phyloP scores from a whole-genome alignment of 2,797 vertebrate genomes.

The Poecilia wingei region DNA sequence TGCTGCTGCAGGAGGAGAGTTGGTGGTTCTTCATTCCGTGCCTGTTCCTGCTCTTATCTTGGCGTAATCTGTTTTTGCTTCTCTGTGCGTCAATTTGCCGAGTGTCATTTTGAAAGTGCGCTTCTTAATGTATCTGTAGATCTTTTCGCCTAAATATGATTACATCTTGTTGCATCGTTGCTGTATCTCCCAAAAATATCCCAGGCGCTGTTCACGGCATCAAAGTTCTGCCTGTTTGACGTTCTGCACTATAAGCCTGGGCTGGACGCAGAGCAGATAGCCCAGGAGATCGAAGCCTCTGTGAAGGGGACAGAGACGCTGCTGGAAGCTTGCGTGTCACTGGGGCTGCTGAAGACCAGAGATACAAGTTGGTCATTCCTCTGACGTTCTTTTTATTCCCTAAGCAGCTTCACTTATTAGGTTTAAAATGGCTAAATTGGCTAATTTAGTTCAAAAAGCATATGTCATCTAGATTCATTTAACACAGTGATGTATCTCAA shows the following conservation, averaged over 20 bases:
- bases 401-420: background rate
- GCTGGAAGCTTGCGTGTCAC: conserved; percentile 86
- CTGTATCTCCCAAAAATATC: conserved; percentile 21
- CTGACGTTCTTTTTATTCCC: background rate
- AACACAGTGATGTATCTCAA: background rate
- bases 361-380: conserved; percentile 55
- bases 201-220: conserved; percentile 89
- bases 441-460: background rate
- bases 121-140: background rate
- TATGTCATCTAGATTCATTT: background rate
- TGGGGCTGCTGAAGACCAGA: conserved; percentile 82
- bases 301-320: conserved; percentile 80
- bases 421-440: background rate
- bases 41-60: background rate
- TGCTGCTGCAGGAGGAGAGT: background rate
- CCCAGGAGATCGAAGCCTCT: conserved; percentile 77
- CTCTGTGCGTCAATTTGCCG: background rate
- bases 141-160: background rate
- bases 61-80: background rate
- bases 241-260: conserved; percentile 74
- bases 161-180: background rate
- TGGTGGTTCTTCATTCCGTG: background rate
- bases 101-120: background rate
- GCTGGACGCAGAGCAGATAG: conserved; percentile 75
- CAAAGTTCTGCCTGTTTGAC: conserved; percentile 88